Evolutionary conservation across 2,113 vertebrate genomes (phyloP), one percentile per base, ranked within the genome.

Genomic region (Monarcha castaneiventris): DNA sequence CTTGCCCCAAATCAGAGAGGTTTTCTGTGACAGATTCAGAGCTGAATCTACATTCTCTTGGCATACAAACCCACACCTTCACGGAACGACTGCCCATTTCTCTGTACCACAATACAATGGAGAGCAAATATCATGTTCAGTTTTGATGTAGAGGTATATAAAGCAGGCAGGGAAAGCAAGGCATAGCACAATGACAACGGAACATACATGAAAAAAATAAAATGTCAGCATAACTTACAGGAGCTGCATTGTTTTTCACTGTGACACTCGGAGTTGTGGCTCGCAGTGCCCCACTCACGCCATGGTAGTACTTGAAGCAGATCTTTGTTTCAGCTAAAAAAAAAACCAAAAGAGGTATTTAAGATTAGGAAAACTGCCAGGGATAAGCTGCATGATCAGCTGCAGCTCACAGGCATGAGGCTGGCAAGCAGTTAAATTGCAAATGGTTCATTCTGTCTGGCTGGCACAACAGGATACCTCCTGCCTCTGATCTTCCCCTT

Each of bases 281-380:
- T 95, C 99, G 97, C 77, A 99, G 98, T 0, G 99, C 99, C 94
- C 99, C 99, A 2, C 98, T 99, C 66, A 99, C 98, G 3, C 99
- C 99, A 11, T 99, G 99, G 97, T 99, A 99, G 94, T 99, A 99
- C 96, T 99, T 99, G 98, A 99, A 99, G 98, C 99, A 99, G 97
- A 99, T 99, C 98, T 98, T 99, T 62, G 99, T 99, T 98, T 99
- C 99, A 84, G 98, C 99, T 99, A 26, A 96, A 68, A 94, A 84
- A 97, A 21, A 63, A 93, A 46, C 0, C 30, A 76, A 48, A 52
- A 96, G n/a, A 94, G 77, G 59, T 73, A 87, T 62, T 79, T 67
- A 51, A 21, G 30, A 22, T 83, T 82, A 74, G 78, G 66, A 84
- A 37, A 46, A 55, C 13, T 58, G 6, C 16, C 21, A 61, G 23